These are phyloP conservation scores for Psettodes erumei DNA, from an alignment of 2,113 vertebrate species.

Conservation along the genomic window DNA sequence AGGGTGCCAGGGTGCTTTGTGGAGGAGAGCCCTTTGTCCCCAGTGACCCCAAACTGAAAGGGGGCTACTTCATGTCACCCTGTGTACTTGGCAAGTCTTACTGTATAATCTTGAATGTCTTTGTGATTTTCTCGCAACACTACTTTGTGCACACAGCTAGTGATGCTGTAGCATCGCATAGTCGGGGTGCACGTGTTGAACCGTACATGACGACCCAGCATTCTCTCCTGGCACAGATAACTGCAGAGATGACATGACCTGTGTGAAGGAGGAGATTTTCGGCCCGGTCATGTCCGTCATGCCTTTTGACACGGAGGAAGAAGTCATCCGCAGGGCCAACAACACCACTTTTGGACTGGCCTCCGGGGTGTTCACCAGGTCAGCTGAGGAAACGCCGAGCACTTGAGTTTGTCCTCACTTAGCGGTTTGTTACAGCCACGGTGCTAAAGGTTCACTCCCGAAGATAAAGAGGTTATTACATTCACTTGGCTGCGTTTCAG, in stretches of 20 bases:
- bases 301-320: conserved; percentile 93
- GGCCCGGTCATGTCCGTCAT: conserved; percentile 97
- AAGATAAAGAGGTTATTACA: not conserved
- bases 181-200: not conserved
- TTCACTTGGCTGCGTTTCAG: not conserved
- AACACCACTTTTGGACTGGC: conserved; percentile 91
- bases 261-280: conserved; percentile 97
- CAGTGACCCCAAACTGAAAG: conserved; percentile 89
- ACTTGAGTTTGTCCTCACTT: not conserved
- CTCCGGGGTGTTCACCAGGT: conserved; percentile 97
- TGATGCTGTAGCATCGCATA: not conserved
- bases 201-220: too few species aligned
- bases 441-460: fast-evolving
- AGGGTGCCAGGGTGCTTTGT: conserved; percentile 93
- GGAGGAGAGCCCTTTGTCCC: conserved; percentile 89
- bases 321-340: conserved; percentile 92
- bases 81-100: conserved; percentile 89
- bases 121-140: not conserved
- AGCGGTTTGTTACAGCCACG: not conserved
- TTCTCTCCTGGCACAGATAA: conserved; percentile 80
- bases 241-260: conserved; percentile 94
- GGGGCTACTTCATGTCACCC: conserved; percentile 92
- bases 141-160: not conserved
- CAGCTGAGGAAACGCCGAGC: not conserved
- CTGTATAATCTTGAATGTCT: not conserved